phyloP scores from a whole-genome alignment of 2,888 invertebrate genomes.

The Drosophila atripex region DNA sequence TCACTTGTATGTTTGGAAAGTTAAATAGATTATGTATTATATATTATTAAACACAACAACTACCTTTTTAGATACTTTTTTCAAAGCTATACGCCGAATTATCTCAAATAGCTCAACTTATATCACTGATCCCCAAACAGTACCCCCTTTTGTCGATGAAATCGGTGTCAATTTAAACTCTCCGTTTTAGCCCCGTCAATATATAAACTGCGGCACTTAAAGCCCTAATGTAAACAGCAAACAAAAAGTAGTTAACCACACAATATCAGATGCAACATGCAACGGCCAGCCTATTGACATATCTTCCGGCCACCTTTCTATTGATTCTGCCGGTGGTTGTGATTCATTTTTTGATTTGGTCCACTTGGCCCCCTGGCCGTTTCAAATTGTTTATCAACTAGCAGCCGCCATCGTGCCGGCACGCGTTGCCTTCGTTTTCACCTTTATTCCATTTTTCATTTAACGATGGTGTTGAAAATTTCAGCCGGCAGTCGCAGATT shows the following conservation, averaged over 20 bases:
- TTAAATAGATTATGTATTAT: no score
- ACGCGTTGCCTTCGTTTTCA: slow-evolving; percentile 25
- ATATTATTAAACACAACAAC: no score
- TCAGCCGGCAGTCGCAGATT: slow-evolving; percentile 16
- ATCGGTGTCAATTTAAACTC: background rate
- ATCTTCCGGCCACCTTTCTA: slow-evolving; percentile 6
- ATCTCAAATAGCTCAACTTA: background rate
- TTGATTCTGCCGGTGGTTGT: slow-evolving; percentile 4
- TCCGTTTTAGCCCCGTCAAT: background rate
- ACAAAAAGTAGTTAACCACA: slow-evolving; percentile 1
- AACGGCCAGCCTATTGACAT: slow-evolving; percentile 3
- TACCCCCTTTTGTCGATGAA: no score
- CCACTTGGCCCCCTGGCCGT: slow-evolving; percentile 19
- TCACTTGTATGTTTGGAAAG: no score
- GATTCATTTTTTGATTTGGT: slow-evolving; percentile 25
- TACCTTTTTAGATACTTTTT: no score
- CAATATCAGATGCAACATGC: slow-evolving; percentile 18
- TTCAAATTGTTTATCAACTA: slow-evolving; percentile 44
- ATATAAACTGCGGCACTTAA: slow-evolving; percentile 14
- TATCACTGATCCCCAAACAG: no score
- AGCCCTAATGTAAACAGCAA: slow-evolving; percentile 14
- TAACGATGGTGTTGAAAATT: slow-evolving; percentile 51
- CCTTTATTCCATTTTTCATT: slow-evolving; percentile 34
- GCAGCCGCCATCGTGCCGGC: slow-evolving; percentile 14
- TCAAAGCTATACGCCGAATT: background rate